Evolutionary conservation across 1,140 invertebrate genomes (phyloP), one percentile per base, ranked within the genome.

Genomic region (Temnothorax nylanderi): DNA sequence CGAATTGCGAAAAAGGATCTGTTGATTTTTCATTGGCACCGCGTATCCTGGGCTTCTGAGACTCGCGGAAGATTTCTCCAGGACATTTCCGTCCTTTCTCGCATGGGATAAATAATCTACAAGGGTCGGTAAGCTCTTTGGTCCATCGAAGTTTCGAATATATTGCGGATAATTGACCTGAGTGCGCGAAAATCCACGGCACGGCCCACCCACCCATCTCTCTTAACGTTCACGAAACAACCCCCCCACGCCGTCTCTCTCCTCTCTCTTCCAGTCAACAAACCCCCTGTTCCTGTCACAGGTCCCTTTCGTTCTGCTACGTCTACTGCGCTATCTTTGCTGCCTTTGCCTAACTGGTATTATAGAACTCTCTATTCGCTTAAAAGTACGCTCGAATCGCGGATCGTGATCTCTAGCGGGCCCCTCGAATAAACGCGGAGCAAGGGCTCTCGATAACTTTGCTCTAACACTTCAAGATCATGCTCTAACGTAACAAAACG

Each of bases 81-180:
- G 11, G 32, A 84, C 32, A n/a, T 6, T 37, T n/a, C 3, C 34
- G 34, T 67, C 47, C 21, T n/a, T 37, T 67, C 67, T 75, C 74
- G 37, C 32, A 49, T 44, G 54, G 56, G 32, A 71, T 75, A 71
- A 60, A 49, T 84, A 75, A 75, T 62, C 69, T 84, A 84, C 56
- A 60, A 44, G 67, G 49, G n/a, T 58, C 69, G 54, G 13, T 72
- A 75, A 76, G 85, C 64, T 91, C 90, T 91, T 91, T 91, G 90
- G 90, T 91, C 89, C 90, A 89, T 91, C 71, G 60, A 64, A 82
- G 87, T 90, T 82, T 76, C 58, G 26, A 90, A 90, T 90, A 88
- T 88, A 75, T 84, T 60, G 80, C 82, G 62, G 78, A 89, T 86
- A 90, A 91, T 90, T 90, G 89, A 91, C 87, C 89, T 88, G 82